Base-by-base conservation (phyloP, 2,888 invertebrate species). In the Apocheima hispidaria region DNA sequence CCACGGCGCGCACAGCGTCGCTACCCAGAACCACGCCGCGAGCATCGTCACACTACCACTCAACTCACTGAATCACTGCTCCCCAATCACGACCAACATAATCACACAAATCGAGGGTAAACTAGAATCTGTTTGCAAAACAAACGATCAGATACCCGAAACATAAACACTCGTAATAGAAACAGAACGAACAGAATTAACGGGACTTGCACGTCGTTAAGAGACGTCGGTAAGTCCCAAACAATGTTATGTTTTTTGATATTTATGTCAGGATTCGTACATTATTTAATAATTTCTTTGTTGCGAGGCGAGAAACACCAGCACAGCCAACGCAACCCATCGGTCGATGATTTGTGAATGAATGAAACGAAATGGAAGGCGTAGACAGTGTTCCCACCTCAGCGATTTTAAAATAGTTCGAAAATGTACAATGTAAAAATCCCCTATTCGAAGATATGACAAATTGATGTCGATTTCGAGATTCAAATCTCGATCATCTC, bases 91-190 rank as follows among this genome's bases (percentile, higher is more conserved):
- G 50, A 28, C 57, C 63, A 67, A 65, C 77, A 73, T 71, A 67
- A 72, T 71, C 71, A 50, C 54, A 53, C 38, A 57, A 38, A 70
- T 70, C 51, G 76, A 66, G 69, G 80, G 77, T 86, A 86, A 80
- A 78, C 82, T 83, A n/a, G n/a, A n/a, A 71, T 81, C 76, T 84
- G 87, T 89, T 90, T 87, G 86, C 88, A 84, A 89, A 89, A 90
- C 88, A 88, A 89, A 90, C 85, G 81, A 78, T 67, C 74, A 85
- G 83, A 81, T 87, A 86, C 84, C 86, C 82, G 78, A 83, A 89
- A 90, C 86, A 87, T 87, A 90, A 88, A 90, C 89, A 87, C 80
- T 70, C 67, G 70, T 70, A 30, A 77, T 83, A 83, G 81, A 81
- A 83, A 75, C 66, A 65, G 66, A 75, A 70, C 46, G 40, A 41